Evolutionary conservation across 2,797 vertebrate genomes (phyloP).

Genomic region (Anguilla marmorata): DNA sequence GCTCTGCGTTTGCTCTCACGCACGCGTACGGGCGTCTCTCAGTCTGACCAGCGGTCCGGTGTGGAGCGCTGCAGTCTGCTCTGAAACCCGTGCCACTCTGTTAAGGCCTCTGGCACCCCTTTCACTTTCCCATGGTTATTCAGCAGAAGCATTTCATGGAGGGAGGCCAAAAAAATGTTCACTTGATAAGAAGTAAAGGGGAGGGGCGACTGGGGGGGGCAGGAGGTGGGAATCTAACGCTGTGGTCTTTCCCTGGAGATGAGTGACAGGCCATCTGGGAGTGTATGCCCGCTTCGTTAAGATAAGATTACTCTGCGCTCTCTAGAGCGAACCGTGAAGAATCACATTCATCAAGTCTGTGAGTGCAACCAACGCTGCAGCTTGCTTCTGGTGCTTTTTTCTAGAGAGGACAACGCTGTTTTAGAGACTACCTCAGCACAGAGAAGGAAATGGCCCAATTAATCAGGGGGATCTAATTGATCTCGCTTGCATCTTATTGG

Average conservation of each 20-base stretch:
- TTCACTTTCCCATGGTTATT: not conserved
- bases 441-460: not conserved
- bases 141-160: not conserved
- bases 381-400: not conserved
- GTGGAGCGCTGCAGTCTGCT: not conserved
- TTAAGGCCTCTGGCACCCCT: not conserved
- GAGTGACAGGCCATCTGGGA: not conserved
- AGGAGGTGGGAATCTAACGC: not conserved
- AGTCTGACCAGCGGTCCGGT: not conserved
- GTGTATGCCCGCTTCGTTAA: conserved; percentile 1
- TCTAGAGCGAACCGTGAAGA: conserved; percentile 38
- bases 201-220: not conserved
- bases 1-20: not conserved
- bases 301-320: conserved; percentile 57
- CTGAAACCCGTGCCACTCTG: not conserved
- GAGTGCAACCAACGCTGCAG: conserved; percentile 63
- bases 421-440: not conserved
- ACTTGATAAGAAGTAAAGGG: conserved; percentile 9
- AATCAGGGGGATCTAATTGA: not conserved
- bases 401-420: not conserved
- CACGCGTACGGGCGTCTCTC: not conserved
- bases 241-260: not conserved
- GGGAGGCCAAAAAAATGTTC: not conserved
- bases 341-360: conserved; percentile 53
- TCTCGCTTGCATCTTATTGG: not conserved